Base-by-base conservation (phyloP, 2,797 vertebrate species). In the Crocodylus rhombifer region DNA sequence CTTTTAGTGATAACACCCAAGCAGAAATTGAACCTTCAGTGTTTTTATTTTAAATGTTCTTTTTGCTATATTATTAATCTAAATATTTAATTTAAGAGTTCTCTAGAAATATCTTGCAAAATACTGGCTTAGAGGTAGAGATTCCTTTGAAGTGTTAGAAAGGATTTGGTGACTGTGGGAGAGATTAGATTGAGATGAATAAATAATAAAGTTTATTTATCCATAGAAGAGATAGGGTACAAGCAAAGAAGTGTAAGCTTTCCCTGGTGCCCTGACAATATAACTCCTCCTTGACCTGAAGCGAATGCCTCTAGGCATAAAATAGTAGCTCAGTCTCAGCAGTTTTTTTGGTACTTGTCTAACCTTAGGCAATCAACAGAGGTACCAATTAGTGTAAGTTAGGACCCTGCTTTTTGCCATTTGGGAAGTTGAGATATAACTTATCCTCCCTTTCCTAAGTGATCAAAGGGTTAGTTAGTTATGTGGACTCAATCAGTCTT, bases 161-260 rank as follows among this genome's bases (percentile, higher is more conserved):
- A 91, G 7, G 18, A 57, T 18, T 21, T 51, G 3, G n/a, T 88
- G 82, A 63, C 13, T 25, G 2, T 51, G 14, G 69, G 12, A 10
- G 81, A 14, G 67, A 71, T 77, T 28, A 77, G 33, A 74, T 15
- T 55, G 42, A 69, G 76, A 82, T 84, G 77, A 28, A 80, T 60
- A 90, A 93, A 20, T 2, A 51, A 76, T 61, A 2, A 71, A 64
- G 33, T 26, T 51, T 86, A 14, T 69, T 81, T 90, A 82, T 89
- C 33, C 69, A 0, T 18, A 71, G 8, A 21, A 33, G 15, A 14
- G 4, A 6, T 13, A 61, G 0, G 1, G 12, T 28, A 12, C 2
- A 1, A 58, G 28, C 81, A 77, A 87, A 86, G 2, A 60, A 60
- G 16, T 7, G 67, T 81, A 80, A 86, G 56, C 1, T 69, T 88